A percentile compares a stretch with the other conserved stretches of the same genome.
Evolutionary conservation across 2,113 vertebrate species (phyloP).

Genomic region (Chroicocephalus ridibundus): DNA sequence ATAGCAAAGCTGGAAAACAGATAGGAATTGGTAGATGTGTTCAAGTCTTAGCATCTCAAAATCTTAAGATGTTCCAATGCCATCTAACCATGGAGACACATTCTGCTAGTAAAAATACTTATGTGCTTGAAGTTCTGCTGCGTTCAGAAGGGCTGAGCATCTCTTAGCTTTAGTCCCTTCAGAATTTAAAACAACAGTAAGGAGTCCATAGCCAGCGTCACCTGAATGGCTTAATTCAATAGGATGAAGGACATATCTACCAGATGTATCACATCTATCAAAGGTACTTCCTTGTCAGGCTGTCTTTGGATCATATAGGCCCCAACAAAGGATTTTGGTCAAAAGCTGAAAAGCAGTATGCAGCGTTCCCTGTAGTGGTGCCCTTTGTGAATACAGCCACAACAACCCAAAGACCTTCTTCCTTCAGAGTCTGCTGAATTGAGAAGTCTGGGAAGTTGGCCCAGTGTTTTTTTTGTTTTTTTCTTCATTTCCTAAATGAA

Average conservation of each 20-base stretch:
- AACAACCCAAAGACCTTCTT: background rate
- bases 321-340: background rate
- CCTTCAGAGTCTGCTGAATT: background rate
- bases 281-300: background rate
- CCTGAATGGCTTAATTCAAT: background rate
- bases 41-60: background rate
- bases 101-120: background rate
- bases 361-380: background rate
- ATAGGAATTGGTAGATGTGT: background rate
- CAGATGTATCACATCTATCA: background rate
- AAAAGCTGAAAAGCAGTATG: background rate
- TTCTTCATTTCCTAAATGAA: background rate
- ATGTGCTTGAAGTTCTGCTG: background rate
- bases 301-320: background rate
- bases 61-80: background rate
- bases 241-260: background rate
- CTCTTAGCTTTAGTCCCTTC: background rate
- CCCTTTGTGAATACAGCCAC: background rate
- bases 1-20: background rate
- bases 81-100: background rate
- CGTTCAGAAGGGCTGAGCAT: background rate
- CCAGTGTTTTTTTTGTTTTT: background rate
- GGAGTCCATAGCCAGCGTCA: background rate
- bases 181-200: background rate
- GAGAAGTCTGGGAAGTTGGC: background rate